Conservation (phyloP, 2,888 invertebrate species). For the Tribolium freemani region DNA sequence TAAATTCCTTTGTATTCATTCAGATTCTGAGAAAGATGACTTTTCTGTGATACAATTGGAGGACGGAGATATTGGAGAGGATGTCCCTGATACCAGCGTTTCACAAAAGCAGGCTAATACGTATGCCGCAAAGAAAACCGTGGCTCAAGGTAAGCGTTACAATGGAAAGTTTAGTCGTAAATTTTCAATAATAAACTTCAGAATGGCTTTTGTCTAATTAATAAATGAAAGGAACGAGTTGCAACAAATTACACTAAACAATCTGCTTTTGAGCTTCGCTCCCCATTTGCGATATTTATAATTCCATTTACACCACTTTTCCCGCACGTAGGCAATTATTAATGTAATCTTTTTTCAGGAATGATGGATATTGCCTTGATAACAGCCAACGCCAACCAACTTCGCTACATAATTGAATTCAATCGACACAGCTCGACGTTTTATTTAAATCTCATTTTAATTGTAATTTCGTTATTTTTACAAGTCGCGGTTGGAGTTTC, state of each 20-base stretch:
- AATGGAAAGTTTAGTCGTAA: conserved; percentile 18
- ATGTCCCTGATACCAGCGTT: conserved; percentile 41
- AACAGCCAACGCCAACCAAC: conserved; percentile 80
- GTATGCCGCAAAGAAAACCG: conserved; percentile 74
- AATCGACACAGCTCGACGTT: conserved; percentile 73
- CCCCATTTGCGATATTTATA: conserved; percentile 6
- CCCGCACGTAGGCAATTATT: conserved; percentile 1
- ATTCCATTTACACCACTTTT: conserved; percentile 12
- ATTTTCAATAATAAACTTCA: conserved; percentile 24
- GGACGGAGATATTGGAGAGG: conserved; percentile 43
- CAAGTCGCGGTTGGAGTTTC: conserved; percentile 76
- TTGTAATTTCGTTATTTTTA: conserved; percentile 73
- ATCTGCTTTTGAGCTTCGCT: conserved; percentile 6
- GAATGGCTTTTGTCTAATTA: conserved; percentile 22
- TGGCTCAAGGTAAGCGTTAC: conserved; percentile 69
- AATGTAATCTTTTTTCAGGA: conserved; percentile 64
- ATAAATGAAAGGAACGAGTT: conserved; percentile 22
- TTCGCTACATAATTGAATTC: conserved; percentile 75
- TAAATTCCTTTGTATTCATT: not conserved
- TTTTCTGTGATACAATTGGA: conserved; percentile 24
- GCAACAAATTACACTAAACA: conserved; percentile 19
- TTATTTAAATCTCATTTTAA: conserved; percentile 72
- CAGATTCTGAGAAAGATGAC: not conserved
- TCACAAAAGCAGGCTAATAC: conserved; percentile 59
- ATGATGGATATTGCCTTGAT: conserved; percentile 81